A percentile compares a stretch with the other conserved stretches of the same genome.
phyloP scores from a whole-genome alignment of 2,888 invertebrate genomes.

The Drepanosiphum platanoidis region DNA sequence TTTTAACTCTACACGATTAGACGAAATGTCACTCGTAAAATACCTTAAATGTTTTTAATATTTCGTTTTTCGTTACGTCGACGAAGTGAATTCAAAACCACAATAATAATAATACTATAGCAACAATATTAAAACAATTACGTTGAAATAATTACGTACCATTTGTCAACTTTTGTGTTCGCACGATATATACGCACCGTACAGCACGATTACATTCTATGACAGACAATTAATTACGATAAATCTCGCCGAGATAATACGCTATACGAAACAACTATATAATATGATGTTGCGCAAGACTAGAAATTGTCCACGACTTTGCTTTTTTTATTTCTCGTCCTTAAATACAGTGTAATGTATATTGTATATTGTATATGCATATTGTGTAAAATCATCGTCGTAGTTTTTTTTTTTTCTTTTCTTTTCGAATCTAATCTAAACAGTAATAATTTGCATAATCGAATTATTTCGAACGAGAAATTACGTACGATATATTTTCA shows the following conservation, averaged over 20 bases:
- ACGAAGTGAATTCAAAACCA: neutral
- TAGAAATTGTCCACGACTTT: neutral
- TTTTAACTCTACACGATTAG: neutral
- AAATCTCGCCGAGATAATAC: neutral
- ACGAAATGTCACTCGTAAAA: neutral
- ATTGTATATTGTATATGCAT: too few species aligned
- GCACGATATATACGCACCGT: neutral
- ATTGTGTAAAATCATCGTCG: too few species aligned
- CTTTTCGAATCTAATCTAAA: too few species aligned
- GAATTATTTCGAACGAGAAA: too few species aligned
- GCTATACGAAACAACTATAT: neutral
- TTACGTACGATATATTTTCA: too few species aligned
- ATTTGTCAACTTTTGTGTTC: neutral
- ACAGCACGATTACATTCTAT: neutral
- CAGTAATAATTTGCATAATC: too few species aligned
- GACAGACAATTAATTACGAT: neutral
- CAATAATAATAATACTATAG: neutral
- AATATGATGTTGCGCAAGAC: neutral
- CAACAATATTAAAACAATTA: neutral
- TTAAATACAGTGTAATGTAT: neutral
- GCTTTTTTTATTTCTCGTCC: neutral
- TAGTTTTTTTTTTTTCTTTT: too few species aligned
- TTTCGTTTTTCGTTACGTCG: neutral
- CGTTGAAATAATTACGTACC: too few species aligned
- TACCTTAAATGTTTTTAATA: neutral